These are phyloP conservation scores for Latrodectus hesperus DNA, from an alignment of 2,888 invertebrate genomes.

Conservation along the genomic window DNA sequence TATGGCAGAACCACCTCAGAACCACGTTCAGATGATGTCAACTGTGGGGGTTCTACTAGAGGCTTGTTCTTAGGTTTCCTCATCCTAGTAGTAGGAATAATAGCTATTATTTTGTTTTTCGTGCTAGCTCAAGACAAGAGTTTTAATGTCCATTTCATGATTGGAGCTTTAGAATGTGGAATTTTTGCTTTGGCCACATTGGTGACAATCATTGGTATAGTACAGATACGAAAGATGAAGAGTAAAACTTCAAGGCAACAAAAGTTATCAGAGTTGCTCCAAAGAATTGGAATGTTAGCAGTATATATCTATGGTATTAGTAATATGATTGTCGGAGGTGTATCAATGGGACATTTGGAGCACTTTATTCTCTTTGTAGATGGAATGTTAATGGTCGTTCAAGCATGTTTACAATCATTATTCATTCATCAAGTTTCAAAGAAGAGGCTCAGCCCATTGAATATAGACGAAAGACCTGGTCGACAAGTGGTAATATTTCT, in stretches of 20 bases:
- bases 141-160: slow-evolving; percentile 58
- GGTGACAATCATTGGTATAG: slow-evolving; percentile 55
- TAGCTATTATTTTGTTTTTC: slow-evolving; percentile 68
- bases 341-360: slow-evolving; percentile 47
- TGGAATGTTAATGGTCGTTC: slow-evolving; percentile 77
- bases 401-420: slow-evolving; percentile 72
- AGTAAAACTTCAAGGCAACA: slow-evolving; percentile 44
- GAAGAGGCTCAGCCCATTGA: slow-evolving; percentile 51
- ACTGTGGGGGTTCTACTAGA: slow-evolving; percentile 78
- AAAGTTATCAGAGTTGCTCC: slow-evolving; percentile 61
- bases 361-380: slow-evolving; percentile 76
- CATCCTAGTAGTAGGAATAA: slow-evolving; percentile 75
- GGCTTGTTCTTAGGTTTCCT: slow-evolving; percentile 78
- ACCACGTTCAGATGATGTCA: slow-evolving; percentile 72
- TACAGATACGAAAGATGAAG: slow-evolving; percentile 66
- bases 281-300: slow-evolving; percentile 67
- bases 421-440: slow-evolving; percentile 68
- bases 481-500: slow-evolving; percentile 79
- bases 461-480: slow-evolving; percentile 65
- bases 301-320: slow-evolving; percentile 68
- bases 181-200: slow-evolving; percentile 59
- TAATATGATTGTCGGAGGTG: slow-evolving; percentile 65
- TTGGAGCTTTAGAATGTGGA: slow-evolving; percentile 48
- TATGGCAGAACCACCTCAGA: slow-evolving; percentile 22
- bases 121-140: slow-evolving; percentile 65